phyloP scores from a whole-genome alignment of 2,797 vertebrate species.

The Hapalemur alaotrensis region DNA sequence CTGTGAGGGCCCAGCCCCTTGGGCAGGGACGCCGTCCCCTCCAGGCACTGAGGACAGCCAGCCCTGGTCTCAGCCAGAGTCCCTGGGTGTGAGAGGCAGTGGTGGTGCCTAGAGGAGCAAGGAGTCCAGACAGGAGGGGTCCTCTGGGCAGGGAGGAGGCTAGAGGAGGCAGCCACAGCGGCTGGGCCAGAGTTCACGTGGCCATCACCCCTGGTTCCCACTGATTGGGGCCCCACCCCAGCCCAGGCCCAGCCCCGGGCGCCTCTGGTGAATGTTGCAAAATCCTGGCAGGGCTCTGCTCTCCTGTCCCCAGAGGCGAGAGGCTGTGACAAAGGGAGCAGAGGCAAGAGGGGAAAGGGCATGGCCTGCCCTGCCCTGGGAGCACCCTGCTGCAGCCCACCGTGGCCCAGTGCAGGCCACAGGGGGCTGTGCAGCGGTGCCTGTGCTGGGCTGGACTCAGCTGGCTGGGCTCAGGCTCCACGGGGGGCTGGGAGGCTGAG shows the following conservation, averaged over 20 bases:
- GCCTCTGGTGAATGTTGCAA: conserved; percentile 1
- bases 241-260: rapidly evolving
- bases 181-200: neutral
- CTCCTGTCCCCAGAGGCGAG: neutral
- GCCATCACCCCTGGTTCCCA: neutral
- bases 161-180: neutral
- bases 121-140: neutral
- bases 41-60: rapidly evolving
- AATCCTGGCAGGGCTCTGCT: neutral
- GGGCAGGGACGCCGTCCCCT: rapidly evolving
- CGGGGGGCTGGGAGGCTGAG: neutral
- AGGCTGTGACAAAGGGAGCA: neutral
- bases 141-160: neutral
- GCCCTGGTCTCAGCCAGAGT: neutral
- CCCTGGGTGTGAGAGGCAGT: neutral
- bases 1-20: neutral
- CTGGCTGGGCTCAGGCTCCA: neutral
- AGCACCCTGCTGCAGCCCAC: neutral
- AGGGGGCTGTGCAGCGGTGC: neutral
- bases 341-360: conserved; percentile 11
- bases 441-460: too few relatives aligned
- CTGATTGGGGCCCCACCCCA: rapidly evolving
- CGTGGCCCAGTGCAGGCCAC: neutral
- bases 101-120: neutral
- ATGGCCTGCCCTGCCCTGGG: neutral